These are phyloP conservation scores for Cotesia congregata DNA, from an alignment of 2,888 invertebrate species.

Conservation along the genomic window DNA sequence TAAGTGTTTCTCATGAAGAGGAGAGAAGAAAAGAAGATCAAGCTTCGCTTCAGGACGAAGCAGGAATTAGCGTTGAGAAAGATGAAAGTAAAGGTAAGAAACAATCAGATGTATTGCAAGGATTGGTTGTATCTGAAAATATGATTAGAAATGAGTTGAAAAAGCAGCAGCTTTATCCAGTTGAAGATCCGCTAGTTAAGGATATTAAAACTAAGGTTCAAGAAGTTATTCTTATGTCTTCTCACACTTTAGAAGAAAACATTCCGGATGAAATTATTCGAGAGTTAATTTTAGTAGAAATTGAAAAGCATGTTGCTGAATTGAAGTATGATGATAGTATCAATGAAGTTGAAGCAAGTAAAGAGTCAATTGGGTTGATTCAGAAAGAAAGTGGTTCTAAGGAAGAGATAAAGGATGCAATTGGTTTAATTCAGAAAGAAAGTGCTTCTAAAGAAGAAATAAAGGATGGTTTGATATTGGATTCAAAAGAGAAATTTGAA, in stretches of 20 bases:
- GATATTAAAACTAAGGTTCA: not conserved
- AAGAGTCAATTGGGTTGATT: not conserved
- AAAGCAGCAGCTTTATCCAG: not conserved
- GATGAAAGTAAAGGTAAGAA: not conserved
- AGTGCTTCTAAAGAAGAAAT: too few species aligned
- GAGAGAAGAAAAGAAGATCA: not conserved
- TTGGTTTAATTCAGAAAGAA: too few species aligned
- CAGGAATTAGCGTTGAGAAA: not conserved
- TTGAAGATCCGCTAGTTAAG: not conserved
- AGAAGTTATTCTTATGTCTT: not conserved
- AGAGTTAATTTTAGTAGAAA: constrained; percentile 35
- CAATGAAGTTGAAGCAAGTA: not conserved
- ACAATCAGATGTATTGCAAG: not conserved
- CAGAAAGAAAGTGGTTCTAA: not conserved
- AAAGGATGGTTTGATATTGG: not conserved
- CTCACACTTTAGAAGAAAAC: constrained; percentile 14
- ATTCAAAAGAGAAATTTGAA: constrained; percentile 23
- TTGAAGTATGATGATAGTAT: constrained; percentile 25
- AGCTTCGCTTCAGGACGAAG: not conserved
- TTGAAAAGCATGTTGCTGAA: constrained; percentile 7
- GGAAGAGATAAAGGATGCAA: not conserved
- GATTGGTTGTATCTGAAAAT: not conserved
- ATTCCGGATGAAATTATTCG: constrained; percentile 24
- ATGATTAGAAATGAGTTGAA: not conserved
- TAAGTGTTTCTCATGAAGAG: not conserved